Percentiles rank a stretch among this genome's conserved stretches.
These are phyloP conservation scores for Tinamus major DNA, from an alignment of 2,797 vertebrate genomes.

Conservation along the genomic window DNA sequence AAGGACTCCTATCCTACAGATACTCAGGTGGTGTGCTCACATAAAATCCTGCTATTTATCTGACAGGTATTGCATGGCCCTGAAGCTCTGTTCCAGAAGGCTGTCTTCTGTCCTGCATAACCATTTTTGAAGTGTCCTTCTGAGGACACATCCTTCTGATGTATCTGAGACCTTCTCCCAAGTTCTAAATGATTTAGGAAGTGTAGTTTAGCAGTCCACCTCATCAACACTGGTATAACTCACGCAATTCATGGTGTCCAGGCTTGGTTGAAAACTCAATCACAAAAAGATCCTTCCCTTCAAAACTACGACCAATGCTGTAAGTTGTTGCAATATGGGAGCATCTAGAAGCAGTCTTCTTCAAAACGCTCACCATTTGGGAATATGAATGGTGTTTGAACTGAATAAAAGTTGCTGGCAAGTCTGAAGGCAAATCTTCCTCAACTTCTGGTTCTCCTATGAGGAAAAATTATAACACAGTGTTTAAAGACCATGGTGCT, in stretches of 20 bases:
- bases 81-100: neutral
- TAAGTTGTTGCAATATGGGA: constrained; percentile 89
- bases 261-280: constrained; percentile 94
- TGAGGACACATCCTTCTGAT: no score
- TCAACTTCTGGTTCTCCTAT: constrained; percentile 73
- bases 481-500: neutral
- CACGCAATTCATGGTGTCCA: constrained; percentile 92
- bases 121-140: neutral
- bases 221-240: constrained; percentile 69
- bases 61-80: neutral
- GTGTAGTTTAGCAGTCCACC: neutral
- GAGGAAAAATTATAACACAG: neutral
- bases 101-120: neutral
- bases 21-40: neutral
- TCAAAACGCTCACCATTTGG: constrained; percentile 90
- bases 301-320: constrained; percentile 94
- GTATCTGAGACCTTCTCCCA: neutral
- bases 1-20: neutral
- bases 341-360: constrained; percentile 90
- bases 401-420: constrained; percentile 87
- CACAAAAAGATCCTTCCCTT: constrained; percentile 92
- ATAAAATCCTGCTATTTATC: neutral
- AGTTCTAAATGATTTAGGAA: neutral
- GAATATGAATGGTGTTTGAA: constrained; percentile 90
- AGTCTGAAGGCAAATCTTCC: constrained; percentile 74